A percentile compares a stretch with the other conserved stretches of the same genome.
Evolutionary conservation across 2,113 vertebrate genomes (phyloP).

Genomic region (Epinephelus lanceolatus): DNA sequence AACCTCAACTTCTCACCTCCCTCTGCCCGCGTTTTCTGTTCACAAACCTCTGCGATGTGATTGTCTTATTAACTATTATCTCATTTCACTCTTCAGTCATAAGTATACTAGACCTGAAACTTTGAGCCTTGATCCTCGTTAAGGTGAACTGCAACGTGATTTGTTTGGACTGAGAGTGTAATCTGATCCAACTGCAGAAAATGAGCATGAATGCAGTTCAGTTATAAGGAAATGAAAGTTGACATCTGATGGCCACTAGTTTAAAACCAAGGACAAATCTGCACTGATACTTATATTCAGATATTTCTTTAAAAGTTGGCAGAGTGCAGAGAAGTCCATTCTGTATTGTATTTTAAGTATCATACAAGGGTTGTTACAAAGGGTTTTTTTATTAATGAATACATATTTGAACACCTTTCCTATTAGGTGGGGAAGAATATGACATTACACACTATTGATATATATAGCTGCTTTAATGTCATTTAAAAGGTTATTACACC

Average conservation of each 20-base stretch:
- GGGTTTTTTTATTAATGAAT: background rate
- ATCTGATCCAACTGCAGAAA: background rate
- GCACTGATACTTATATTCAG: background rate
- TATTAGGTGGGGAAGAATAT: background rate
- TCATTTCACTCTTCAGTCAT: slow-evolving; percentile 6
- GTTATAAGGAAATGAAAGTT: slow-evolving; percentile 1
- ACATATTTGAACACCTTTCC: background rate
- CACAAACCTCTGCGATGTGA: slow-evolving; percentile 6
- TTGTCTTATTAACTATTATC: slow-evolving; percentile 25
- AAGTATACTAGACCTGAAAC: background rate
- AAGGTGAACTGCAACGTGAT: slow-evolving; percentile 5
- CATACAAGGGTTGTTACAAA: background rate
- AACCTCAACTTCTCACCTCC: slow-evolving; percentile 40
- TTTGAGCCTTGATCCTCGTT: background rate
- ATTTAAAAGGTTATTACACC: no score
- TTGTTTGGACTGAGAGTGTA: slow-evolving; percentile 5
- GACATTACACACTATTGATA: background rate
- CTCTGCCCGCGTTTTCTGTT: slow-evolving; percentile 1
- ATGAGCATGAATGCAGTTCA: slow-evolving; percentile 11
- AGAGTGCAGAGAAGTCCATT: background rate
- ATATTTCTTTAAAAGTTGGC: background rate
- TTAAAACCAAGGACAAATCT: slow-evolving; percentile 27
- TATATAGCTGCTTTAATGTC: background rate
- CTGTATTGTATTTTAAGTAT: background rate
- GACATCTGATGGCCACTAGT: background rate